Percentiles rank a stretch among this genome's conserved stretches.
These are phyloP conservation scores for Tachystola acroxantha DNA, from an alignment of 2,888 invertebrate genomes.

Conservation along the genomic window DNA sequence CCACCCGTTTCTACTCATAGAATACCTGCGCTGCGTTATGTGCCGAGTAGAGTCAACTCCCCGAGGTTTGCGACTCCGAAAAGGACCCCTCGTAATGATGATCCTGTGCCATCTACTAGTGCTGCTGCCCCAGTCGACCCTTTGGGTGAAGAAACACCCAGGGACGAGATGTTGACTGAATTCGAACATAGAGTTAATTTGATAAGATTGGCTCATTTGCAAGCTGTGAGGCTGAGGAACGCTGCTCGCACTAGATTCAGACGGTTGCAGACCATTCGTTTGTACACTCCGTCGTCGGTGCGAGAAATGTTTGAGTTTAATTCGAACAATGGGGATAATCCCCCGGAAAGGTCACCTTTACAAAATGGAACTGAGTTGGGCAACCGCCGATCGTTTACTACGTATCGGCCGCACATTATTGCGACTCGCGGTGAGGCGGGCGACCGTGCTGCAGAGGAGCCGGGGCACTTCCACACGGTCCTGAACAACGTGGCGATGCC, in stretches of 20 bases:
- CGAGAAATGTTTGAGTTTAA: slow-evolving; percentile 60
- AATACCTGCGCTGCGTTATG: slow-evolving; percentile 52
- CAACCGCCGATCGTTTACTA: slow-evolving; percentile 31
- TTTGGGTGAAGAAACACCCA: slow-evolving; percentile 26
- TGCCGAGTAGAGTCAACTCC: slow-evolving; percentile 33
- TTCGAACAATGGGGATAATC: slow-evolving; percentile 33
- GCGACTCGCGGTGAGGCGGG: slow-evolving; percentile 31
- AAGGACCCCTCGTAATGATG: slow-evolving; percentile 29
- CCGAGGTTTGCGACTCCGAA: slow-evolving; percentile 20
- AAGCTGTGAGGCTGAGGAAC: slow-evolving; percentile 55
- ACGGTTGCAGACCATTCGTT: slow-evolving; percentile 58
- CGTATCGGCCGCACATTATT: slow-evolving; percentile 41
- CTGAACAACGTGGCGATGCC: slow-evolving; percentile 67
- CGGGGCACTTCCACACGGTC: slow-evolving; percentile 43
- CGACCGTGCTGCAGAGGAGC: slow-evolving; percentile 27
- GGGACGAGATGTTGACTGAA: slow-evolving; percentile 42
- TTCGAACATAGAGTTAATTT: slow-evolving; percentile 59
- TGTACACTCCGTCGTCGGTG: slow-evolving; percentile 64
- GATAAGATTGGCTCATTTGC: slow-evolving; percentile 62
- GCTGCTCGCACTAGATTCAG: slow-evolving; percentile 58
- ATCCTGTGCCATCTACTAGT: slow-evolving; percentile 49
- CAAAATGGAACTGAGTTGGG: slow-evolving; percentile 27
- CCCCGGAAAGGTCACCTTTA: slow-evolving; percentile 30
- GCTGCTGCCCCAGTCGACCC: slow-evolving; percentile 21
- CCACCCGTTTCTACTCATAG: slow-evolving; percentile 56